phyloP scores from a whole-genome alignment of 2,797 vertebrate species.

The Pseudomugil gertrudae region DNA sequence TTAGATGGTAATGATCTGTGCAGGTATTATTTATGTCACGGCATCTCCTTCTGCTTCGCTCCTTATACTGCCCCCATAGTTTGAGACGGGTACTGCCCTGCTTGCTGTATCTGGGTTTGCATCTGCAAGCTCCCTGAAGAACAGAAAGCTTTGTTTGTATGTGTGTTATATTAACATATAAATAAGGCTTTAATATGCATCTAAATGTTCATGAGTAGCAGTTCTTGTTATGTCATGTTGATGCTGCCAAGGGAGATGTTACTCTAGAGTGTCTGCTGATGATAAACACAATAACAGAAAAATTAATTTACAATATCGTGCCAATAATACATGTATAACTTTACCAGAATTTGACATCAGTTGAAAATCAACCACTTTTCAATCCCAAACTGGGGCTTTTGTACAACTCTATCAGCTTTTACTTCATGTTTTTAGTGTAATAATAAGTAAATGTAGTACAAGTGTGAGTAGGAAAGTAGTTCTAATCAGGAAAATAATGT shows the following conservation, averaged over 20 bases:
- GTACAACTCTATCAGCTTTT: not conserved
- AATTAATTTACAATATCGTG: not conserved
- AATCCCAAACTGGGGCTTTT: not conserved
- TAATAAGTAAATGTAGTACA: not conserved
- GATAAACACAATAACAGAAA: not conserved
- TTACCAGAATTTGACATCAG: not conserved
- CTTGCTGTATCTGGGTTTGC: too few relatives aligned
- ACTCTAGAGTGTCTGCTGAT: not conserved
- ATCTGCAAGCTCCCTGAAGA: too few relatives aligned
- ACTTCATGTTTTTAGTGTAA: not conserved
- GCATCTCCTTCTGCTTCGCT: too few relatives aligned
- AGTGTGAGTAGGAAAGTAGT: not conserved
- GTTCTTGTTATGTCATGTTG: not conserved
- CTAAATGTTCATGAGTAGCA: not conserved
- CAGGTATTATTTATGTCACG: too few relatives aligned
- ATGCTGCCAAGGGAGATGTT: not conserved
- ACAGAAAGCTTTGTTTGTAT: too few relatives aligned
- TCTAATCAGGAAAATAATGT: slow-evolving; percentile 23
- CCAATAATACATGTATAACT: not conserved
- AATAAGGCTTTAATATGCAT: not conserved
- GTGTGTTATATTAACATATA: not conserved
- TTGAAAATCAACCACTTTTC: not conserved
- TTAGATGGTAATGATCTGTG: too few relatives aligned
- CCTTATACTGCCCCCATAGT: too few relatives aligned
- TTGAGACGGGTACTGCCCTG: too few relatives aligned